These are phyloP conservation scores for Crossaster papposus DNA, from an alignment of 53 echinoderm and acorn worm genomes.

Conservation along the genomic window DNA sequence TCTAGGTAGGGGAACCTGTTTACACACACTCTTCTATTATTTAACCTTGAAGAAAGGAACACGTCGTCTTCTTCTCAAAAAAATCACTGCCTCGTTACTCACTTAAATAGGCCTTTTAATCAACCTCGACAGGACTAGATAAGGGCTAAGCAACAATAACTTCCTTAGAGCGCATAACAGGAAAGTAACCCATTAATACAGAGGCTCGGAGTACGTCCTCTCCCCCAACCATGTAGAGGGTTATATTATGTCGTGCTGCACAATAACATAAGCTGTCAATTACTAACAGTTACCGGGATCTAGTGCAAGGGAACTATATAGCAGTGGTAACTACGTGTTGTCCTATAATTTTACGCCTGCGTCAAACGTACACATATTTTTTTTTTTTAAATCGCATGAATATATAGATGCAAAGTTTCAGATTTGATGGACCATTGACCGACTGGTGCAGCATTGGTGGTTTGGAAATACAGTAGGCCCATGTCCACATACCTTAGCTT, in stretches of 20 bases:
- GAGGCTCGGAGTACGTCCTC: constrained; percentile 5
- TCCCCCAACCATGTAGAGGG: not conserved
- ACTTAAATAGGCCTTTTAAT: constrained; percentile 58
- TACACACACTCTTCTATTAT: constrained; percentile 15
- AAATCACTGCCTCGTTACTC: constrained; percentile 2
- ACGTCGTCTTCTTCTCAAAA: constrained; percentile 14
- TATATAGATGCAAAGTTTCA: no score
- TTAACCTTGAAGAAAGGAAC: constrained; percentile 29
- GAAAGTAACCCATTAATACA: constrained; percentile 47
- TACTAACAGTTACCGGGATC: not conserved
- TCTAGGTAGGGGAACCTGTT: constrained; percentile 9
- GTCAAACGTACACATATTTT: no score
- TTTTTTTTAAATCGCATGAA: no score
- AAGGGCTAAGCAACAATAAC: constrained; percentile 50
- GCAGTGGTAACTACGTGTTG: no score
- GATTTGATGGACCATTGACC: no score
- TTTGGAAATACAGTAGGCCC: no score
- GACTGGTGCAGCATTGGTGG: no score
- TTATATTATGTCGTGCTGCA: not conserved
- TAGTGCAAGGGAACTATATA: not conserved
- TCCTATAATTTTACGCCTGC: no score
- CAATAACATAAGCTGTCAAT: constrained; percentile 11
- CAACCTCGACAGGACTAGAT: constrained; percentile 56
- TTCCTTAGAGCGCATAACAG: constrained; percentile 53
- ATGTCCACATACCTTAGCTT: no score